phyloP scores from a whole-genome alignment of 2,888 invertebrate genomes.

The Hedychridium roseum region DNA sequence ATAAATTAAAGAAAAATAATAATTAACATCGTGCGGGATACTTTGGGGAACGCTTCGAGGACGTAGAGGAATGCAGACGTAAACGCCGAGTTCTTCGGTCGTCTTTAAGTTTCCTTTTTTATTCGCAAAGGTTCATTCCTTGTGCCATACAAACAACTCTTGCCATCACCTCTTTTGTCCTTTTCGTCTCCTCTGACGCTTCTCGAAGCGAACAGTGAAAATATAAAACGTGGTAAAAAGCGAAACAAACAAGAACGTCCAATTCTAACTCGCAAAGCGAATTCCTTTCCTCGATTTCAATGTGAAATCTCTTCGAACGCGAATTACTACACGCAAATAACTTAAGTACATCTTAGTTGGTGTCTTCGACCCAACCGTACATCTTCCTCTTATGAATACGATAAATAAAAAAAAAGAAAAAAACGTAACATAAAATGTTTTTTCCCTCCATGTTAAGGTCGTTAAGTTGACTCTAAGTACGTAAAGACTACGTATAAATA shows the following conservation, averaged over 20 bases:
- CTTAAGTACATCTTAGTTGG: conserved; percentile 55
- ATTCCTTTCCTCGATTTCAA: no score
- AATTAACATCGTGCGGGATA: conserved; percentile 28
- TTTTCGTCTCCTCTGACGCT: no score
- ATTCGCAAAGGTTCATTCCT: no score
- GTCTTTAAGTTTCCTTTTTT: no score
- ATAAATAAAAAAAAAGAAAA: no score
- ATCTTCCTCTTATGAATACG: not conserved
- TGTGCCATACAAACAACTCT: no score
- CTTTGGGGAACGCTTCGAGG: conserved; percentile 26
- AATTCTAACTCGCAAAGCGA: no score
- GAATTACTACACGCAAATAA: conserved; percentile 54
- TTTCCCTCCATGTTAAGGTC: conserved; percentile 1
- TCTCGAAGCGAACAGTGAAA: conserved; percentile 16
- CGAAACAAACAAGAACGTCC: conserved; percentile 49
- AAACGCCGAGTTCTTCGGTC: no score
- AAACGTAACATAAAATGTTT: conserved; percentile 15
- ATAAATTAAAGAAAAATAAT: conserved; percentile 24
- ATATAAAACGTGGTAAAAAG: conserved; percentile 27
- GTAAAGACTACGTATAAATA: conserved; percentile 33
- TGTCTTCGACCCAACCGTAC: conserved; percentile 32
- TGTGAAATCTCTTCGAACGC: no score
- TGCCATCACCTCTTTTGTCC: no score
- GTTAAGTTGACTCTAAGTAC: conserved; percentile 1
- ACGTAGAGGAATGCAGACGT: no score